These are phyloP conservation scores for Agrotis clavis DNA, from an alignment of 2,888 invertebrate genomes.

Conservation along the genomic window DNA sequence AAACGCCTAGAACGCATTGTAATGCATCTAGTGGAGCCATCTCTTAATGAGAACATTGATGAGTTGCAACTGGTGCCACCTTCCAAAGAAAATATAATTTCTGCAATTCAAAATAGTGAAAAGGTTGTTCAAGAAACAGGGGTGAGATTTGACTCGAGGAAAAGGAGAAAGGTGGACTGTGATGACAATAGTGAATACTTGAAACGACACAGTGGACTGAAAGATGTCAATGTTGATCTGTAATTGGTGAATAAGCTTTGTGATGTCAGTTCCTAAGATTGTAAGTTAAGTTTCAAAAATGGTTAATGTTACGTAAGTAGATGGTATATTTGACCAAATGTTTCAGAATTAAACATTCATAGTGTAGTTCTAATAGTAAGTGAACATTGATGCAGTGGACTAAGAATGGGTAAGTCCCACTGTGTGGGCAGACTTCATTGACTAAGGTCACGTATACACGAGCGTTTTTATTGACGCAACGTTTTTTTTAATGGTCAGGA, in stretches of 20 bases:
- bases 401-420: constrained; percentile 42
- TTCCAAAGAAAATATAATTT: constrained; percentile 87
- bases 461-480: not conserved
- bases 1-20: constrained; percentile 93
- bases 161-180: constrained; percentile 81
- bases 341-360: constrained; percentile 50
- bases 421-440: constrained; percentile 51
- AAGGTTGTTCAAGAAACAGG: constrained; percentile 86
- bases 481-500: not conserved
- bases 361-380: constrained; percentile 45
- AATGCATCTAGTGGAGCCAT: constrained; percentile 91
- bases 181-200: constrained; percentile 77
- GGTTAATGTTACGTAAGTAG: constrained; percentile 53
- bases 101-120: constrained; percentile 88
- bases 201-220: constrained; percentile 79
- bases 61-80: constrained; percentile 85
- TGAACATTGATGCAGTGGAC: constrained; percentile 38
- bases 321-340: constrained; percentile 64
- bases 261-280: constrained; percentile 71
- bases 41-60: constrained; percentile 79
- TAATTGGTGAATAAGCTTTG: constrained; percentile 60
- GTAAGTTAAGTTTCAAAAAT: constrained; percentile 55
- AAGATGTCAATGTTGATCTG: constrained; percentile 67
- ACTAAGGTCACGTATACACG: constrained; percentile 11
- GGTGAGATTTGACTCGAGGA: constrained; percentile 84